Conservation (phyloP, 2,888 invertebrate genomes). For the Melanargia galathea region DNA sequence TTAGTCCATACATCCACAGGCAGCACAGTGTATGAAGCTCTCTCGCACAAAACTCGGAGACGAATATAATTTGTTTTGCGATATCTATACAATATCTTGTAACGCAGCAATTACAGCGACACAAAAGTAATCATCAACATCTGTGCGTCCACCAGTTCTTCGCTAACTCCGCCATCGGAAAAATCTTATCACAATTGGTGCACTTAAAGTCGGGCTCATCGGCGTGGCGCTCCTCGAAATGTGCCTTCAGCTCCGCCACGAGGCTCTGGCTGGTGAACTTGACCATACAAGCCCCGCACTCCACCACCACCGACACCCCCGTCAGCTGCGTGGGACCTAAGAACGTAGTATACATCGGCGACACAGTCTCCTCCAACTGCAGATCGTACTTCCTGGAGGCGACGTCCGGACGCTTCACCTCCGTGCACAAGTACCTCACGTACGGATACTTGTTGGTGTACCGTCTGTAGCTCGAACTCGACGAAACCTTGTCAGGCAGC, state of each 20-base stretch:
- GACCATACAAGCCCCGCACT: slow-evolving; percentile 51
- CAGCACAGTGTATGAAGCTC: no score
- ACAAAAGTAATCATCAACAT: slow-evolving; percentile 41
- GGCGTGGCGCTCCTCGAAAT: slow-evolving; percentile 51
- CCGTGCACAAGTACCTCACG: slow-evolving; percentile 52
- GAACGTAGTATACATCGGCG: slow-evolving; percentile 46
- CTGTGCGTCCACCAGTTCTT: slow-evolving; percentile 51
- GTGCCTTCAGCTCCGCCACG: slow-evolving; percentile 42
- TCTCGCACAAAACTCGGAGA: no score
- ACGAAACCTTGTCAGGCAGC: slow-evolving; percentile 27
- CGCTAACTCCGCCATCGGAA: slow-evolving; percentile 46
- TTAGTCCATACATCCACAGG: no score
- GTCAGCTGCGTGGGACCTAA: slow-evolving; percentile 27
- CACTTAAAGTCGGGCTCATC: slow-evolving; percentile 58
- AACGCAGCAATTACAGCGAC: no score
- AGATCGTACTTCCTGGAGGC: slow-evolving; percentile 49
- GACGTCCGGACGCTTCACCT: slow-evolving; percentile 35
- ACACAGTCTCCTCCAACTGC: slow-evolving; percentile 55
- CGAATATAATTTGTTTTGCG: no score
- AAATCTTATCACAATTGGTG: slow-evolving; percentile 46
- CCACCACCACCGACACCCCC: slow-evolving; percentile 44
- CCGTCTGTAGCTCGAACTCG: slow-evolving; percentile 28
- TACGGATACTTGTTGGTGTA: slow-evolving; percentile 52
- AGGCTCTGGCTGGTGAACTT: slow-evolving; percentile 42
- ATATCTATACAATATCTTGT: no score